Evolutionary conservation across 2,113 vertebrate species (phyloP).

Genomic region (Amia ocellicauda): DNA sequence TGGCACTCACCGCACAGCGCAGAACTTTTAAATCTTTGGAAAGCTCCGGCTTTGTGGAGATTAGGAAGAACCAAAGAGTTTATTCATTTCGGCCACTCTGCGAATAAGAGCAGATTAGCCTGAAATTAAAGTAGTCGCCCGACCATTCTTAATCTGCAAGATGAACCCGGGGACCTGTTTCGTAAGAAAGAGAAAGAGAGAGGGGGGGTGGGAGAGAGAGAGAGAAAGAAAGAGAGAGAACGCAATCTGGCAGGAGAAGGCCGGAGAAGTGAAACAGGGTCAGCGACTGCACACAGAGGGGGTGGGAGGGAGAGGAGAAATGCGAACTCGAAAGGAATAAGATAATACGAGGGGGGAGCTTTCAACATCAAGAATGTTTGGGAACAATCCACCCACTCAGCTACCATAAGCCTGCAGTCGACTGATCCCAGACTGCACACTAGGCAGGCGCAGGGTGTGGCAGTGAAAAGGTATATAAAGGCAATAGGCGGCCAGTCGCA

Average conservation of each 20-base stretch:
- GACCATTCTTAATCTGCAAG: slow-evolving; percentile 12
- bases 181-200: not conserved
- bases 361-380: too few relatives aligned
- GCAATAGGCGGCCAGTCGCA: too few relatives aligned
- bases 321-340: too few relatives aligned
- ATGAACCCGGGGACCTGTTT: not conserved
- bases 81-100: slow-evolving; percentile 12
- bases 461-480: too few relatives aligned
- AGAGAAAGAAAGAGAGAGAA: too few relatives aligned
- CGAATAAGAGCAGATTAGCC: slow-evolving; percentile 24
- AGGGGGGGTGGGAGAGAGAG: too few relatives aligned
- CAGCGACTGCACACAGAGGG: not conserved
- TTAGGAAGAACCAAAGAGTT: slow-evolving; percentile 13
- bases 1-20: too few relatives aligned
- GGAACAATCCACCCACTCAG: too few relatives aligned
- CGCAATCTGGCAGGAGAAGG: not conserved
- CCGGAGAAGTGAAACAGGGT: not conserved
- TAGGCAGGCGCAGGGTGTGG: too few relatives aligned
- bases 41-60: slow-evolving; percentile 18
- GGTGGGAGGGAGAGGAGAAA: not conserved
- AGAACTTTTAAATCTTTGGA: not conserved
- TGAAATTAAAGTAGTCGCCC: not conserved
- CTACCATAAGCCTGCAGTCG: too few relatives aligned
- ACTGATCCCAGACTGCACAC: too few relatives aligned
- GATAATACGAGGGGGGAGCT: too few relatives aligned